These are phyloP conservation scores for Leucophenga maculata DNA, from an alignment of 2,888 invertebrate genomes.

Conservation along the genomic window DNA sequence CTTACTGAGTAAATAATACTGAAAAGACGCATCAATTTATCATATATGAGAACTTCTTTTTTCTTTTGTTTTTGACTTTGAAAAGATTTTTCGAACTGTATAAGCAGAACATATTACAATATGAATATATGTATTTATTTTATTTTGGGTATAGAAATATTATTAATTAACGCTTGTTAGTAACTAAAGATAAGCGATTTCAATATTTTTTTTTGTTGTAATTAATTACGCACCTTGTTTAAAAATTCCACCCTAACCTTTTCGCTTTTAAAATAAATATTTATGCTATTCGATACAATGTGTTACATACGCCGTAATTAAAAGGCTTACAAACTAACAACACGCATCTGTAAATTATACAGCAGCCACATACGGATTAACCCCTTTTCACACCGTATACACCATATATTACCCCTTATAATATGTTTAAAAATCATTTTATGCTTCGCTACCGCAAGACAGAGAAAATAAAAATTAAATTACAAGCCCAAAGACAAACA, in stretches of 20 bases:
- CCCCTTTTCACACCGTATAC: slow-evolving; percentile 51
- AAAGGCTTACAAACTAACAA: neutral
- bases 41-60: no score
- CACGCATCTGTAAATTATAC: slow-evolving; percentile 25
- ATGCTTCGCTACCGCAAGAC: slow-evolving; percentile 46
- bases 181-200: no score
- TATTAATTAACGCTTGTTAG: no score
- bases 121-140: no score
- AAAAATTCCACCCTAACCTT: no score
- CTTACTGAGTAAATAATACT: no score
- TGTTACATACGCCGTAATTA: slow-evolving; percentile 14
- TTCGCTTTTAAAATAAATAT: neutral
- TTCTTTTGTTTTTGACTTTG: no score
- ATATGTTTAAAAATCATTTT: slow-evolving; percentile 45
- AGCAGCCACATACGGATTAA: slow-evolving; percentile 40
- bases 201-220: neutral
- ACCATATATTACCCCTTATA: slow-evolving; percentile 52
- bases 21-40: no score
- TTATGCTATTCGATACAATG: slow-evolving; percentile 3
- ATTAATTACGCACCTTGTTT: no score
- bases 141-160: no score
- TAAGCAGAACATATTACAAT: no score
- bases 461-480: neutral
- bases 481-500: slow-evolving; percentile 28
- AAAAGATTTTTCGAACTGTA: no score